Evolutionary conservation across 2,797 vertebrate genomes (phyloP).

Genomic region (Apogon hyalosoma): DNA sequence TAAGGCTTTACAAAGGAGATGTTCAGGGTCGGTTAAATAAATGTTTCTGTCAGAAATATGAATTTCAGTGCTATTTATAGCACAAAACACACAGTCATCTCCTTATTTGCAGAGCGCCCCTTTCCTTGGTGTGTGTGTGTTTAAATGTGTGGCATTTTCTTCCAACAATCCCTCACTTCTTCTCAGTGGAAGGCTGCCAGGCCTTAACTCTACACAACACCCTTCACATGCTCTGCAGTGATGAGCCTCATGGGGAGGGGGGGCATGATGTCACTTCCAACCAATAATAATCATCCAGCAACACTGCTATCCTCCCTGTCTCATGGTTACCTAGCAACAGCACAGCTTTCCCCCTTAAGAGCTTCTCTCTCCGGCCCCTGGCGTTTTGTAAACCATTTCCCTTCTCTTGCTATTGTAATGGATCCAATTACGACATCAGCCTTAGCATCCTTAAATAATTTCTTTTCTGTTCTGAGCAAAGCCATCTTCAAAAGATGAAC

Average conservation of each 20-base stretch:
- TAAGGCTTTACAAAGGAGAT: slow-evolving; percentile 31
- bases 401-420: slow-evolving; percentile 73
- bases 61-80: slow-evolving; percentile 64
- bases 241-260: slow-evolving; percentile 73
- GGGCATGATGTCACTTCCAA: slow-evolving; percentile 84
- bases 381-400: slow-evolving; percentile 77
- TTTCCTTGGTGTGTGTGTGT: slow-evolving; percentile 34
- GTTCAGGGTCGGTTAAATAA: background rate
- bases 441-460: slow-evolving; percentile 50
- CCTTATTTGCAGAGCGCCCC: slow-evolving; percentile 64
- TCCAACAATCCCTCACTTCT: slow-evolving; percentile 62
- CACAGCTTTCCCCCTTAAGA: slow-evolving; percentile 74
- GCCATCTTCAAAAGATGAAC: background rate
- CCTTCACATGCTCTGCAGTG: slow-evolving; percentile 80
- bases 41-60: slow-evolving; percentile 34
- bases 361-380: slow-evolving; percentile 54
- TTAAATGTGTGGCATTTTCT: slow-evolving; percentile 16
- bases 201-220: slow-evolving; percentile 71
- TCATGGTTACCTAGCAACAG: slow-evolving; percentile 83
- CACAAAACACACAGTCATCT: slow-evolving; percentile 27
- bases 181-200: slow-evolving; percentile 64
- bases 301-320: slow-evolving; percentile 78
- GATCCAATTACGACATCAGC: slow-evolving; percentile 71
- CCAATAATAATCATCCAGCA: slow-evolving; percentile 87
- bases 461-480: slow-evolving; percentile 19